These are phyloP conservation scores for Terrapene triunguis DNA, from an alignment of 2,113 vertebrate species.

Conservation along the genomic window DNA sequence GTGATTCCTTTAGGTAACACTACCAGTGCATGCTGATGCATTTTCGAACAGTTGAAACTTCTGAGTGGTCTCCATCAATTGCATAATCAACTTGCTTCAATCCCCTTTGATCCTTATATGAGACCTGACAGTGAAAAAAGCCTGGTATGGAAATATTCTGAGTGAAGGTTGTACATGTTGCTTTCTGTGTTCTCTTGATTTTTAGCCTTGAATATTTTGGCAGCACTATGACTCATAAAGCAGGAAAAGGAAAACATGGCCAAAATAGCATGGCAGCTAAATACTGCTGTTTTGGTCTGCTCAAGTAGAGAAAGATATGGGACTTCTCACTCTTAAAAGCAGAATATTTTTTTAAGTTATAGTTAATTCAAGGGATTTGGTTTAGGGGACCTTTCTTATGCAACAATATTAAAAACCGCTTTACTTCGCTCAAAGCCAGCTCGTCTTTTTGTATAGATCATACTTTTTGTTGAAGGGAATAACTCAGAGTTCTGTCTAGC, in stretches of 20 bases:
- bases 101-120: neutral
- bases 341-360: neutral
- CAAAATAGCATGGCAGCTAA: neutral
- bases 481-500: neutral
- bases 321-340: neutral
- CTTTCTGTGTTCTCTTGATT: neutral
- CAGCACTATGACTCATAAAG: neutral
- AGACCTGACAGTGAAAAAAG: too few species aligned
- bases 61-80: neutral
- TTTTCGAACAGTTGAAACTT: neutral
- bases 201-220: rapidly evolving
- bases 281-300: neutral
- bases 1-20: neutral
- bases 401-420: neutral
- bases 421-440: neutral
- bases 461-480: neutral
- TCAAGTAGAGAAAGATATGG: neutral
- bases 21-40: neutral
- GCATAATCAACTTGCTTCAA: neutral
- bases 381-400: neutral
- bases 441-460: neutral
- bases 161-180: neutral
- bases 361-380: neutral
- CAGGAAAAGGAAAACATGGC: neutral
- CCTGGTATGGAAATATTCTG: too few species aligned